phyloP scores from a whole-genome alignment of 2,888 invertebrate genomes.

The Lasioglossum figueresi region DNA sequence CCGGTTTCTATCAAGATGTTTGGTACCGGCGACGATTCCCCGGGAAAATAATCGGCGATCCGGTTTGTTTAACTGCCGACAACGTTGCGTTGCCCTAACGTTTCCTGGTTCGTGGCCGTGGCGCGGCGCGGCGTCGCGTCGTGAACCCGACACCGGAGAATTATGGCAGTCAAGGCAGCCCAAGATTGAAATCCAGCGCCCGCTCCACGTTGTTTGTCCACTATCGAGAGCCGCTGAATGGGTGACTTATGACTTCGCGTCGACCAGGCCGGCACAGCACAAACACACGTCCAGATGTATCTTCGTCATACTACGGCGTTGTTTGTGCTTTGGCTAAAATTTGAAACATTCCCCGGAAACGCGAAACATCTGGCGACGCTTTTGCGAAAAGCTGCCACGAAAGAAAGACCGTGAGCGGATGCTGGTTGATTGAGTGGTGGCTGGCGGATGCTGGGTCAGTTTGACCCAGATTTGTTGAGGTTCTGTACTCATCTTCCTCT shows the following conservation, averaged over 20 bases:
- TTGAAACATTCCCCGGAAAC: slow-evolving; percentile 49
- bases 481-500: neutral
- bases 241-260: slow-evolving; percentile 65
- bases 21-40: neutral
- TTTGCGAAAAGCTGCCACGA: no score
- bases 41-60: neutral
- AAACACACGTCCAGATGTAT: slow-evolving; percentile 56
- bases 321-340: slow-evolving; percentile 63
- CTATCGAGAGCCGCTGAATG: slow-evolving; percentile 49
- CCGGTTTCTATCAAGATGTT: slow-evolving; percentile 20
- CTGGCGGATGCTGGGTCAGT: neutral
- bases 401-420: neutral
- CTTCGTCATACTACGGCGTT: slow-evolving; percentile 51
- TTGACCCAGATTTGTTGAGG: neutral
- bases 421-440: neutral
- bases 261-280: slow-evolving; percentile 47
- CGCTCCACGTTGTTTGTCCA: slow-evolving; percentile 48
- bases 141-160: neutral
- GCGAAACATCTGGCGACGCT: neutral
- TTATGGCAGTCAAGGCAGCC: neutral
- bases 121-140: neutral
- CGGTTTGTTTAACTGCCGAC: neutral
- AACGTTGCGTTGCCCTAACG: neutral
- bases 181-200: slow-evolving; percentile 42
- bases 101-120: neutral